phyloP scores from a whole-genome alignment of 1,140 invertebrate species.

The Mercenaria mercenaria region DNA sequence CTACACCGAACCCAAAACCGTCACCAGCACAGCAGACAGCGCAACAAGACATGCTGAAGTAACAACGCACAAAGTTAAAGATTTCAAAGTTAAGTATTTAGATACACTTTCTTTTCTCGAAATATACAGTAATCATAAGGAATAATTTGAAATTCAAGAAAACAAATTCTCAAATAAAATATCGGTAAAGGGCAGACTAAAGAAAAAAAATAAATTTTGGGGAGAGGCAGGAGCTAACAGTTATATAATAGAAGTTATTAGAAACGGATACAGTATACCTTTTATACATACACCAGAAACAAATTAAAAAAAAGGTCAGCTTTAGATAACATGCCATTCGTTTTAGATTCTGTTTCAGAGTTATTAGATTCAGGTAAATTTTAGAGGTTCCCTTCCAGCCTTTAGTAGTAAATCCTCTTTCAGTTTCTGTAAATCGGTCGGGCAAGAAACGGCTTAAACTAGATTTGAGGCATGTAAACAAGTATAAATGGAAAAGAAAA shows the following conservation, averaged over 20 bases:
- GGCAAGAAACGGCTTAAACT: constrained; percentile 53
- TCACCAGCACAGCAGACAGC: too few relatives aligned
- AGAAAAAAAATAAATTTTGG: constrained; percentile 40
- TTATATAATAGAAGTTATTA: constrained; percentile 42
- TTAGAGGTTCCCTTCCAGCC: constrained; percentile 58
- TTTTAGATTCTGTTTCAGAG: neutral
- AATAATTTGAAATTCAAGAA: too few relatives aligned
- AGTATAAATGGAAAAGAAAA: constrained; percentile 39
- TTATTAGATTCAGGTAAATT: neutral
- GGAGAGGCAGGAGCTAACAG: neutral
- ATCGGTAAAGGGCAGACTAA: constrained; percentile 49
- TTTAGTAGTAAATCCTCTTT: constrained; percentile 41
- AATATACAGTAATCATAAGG: too few relatives aligned
- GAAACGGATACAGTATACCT: constrained; percentile 4
- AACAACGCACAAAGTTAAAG: too few relatives aligned
- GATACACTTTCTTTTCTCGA: too few relatives aligned
- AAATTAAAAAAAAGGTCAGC: constrained; percentile 16
- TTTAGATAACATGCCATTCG: constrained; percentile 16
- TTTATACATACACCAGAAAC: neutral
- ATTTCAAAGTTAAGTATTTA: too few relatives aligned
- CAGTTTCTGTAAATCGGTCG: constrained; percentile 36
- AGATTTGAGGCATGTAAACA: constrained; percentile 46
- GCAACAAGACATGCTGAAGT: too few relatives aligned
- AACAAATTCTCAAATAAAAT: neutral
- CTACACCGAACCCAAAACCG: neutral